Conservation (phyloP, 1,140 invertebrate species). For the Hyles vespertilio region DNA sequence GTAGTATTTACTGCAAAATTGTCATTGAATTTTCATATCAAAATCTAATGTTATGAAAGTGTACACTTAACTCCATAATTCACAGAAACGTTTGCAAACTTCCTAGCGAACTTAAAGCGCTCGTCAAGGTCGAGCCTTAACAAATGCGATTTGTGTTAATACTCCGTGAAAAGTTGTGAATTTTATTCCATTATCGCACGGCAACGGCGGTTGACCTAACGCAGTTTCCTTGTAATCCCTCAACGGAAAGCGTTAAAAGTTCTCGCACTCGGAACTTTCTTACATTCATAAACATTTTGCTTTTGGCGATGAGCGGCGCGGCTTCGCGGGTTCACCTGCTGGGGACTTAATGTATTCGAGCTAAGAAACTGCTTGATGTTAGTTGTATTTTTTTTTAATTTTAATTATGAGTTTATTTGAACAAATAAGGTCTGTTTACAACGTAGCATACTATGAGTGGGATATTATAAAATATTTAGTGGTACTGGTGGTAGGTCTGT, state of each 20-base stretch:
- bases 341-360: not conserved
- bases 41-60: too few species aligned
- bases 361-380: too few species aligned
- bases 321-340: constrained; percentile 19
- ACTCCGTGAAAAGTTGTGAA: constrained; percentile 37
- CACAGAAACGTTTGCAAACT: too few species aligned
- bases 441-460: too few species aligned
- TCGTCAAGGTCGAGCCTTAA: not conserved
- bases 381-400: too few species aligned
- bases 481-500: too few species aligned
- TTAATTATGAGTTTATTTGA: too few species aligned
- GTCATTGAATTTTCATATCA: too few species aligned
- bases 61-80: too few species aligned
- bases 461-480: too few species aligned
- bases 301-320: constrained; percentile 21
- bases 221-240: constrained; percentile 62
- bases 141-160: constrained; percentile 16
- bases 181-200: constrained; percentile 50
- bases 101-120: not conserved
- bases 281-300: constrained; percentile 72
- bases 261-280: constrained; percentile 40
- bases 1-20: too few species aligned
- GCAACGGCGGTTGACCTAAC: constrained; percentile 51
- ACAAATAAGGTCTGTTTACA: too few species aligned
- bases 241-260: constrained; percentile 59